phyloP scores from a whole-genome alignment of 2,888 invertebrate genomes.

The Coremacera marginata region DNA sequence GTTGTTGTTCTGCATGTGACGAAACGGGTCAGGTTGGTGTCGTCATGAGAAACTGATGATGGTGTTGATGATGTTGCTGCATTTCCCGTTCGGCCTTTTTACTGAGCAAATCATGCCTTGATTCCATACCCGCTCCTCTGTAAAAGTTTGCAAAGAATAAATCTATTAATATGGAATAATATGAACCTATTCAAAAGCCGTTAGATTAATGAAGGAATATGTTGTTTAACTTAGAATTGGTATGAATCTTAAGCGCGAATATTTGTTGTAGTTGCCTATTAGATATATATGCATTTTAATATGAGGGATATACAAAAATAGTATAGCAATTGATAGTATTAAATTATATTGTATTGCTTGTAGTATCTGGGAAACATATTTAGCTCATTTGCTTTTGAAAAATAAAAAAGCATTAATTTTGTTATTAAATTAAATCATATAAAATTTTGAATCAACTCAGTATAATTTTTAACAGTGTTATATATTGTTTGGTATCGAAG shows the following conservation, averaged over 20 bases:
- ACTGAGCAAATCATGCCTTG: constrained; percentile 69
- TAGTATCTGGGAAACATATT: too few species aligned
- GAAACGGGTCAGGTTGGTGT: constrained; percentile 70
- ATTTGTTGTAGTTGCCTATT: background rate
- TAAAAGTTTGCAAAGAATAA: constrained; percentile 41
- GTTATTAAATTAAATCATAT: too few species aligned
- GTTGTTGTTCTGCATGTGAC: constrained; percentile 38
- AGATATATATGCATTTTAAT: background rate
- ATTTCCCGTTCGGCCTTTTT: constrained; percentile 68
- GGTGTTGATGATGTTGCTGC: constrained; percentile 62
- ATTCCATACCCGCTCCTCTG: constrained; percentile 71
- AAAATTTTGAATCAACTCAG: too few species aligned
- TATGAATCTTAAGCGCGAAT: background rate
- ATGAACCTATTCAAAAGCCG: background rate
- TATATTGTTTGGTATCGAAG: too few species aligned
- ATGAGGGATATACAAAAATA: too few species aligned
- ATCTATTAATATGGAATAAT: background rate
- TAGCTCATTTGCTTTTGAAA: too few species aligned
- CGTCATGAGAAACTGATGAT: constrained; percentile 70
- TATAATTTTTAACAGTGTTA: too few species aligned
- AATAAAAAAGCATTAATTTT: too few species aligned
- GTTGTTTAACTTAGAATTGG: background rate
- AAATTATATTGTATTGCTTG: too few species aligned
- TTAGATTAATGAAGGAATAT: background rate
- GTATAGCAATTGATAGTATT: too few species aligned